Conservation (phyloP, 2,888 invertebrate species). For the Aleiodes alternator region DNA sequence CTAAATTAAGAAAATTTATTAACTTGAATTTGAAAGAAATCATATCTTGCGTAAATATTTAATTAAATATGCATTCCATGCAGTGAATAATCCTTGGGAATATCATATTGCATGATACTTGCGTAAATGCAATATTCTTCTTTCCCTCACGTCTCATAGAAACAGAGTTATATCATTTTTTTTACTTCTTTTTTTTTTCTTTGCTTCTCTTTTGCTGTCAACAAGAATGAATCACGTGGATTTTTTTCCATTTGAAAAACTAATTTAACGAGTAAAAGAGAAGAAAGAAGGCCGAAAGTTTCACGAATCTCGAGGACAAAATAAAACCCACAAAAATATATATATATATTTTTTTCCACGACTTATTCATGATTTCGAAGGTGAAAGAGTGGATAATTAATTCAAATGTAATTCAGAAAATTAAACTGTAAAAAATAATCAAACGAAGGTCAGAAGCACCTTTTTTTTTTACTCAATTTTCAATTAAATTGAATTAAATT, state of each 20-base stretch:
- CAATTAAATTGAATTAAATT: no score
- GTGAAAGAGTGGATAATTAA: no score
- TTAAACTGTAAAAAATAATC: no score
- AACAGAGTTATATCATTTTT: conserved; percentile 3
- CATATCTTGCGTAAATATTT: conserved; percentile 26
- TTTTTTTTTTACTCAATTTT: no score
- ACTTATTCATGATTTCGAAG: no score
- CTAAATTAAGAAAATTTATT: not conserved
- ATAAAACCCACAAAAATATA: no score
- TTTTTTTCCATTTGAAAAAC: not conserved
- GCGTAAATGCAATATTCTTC: conserved; percentile 6
- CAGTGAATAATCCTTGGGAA: conserved; percentile 19
- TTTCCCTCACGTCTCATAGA: conserved; percentile 11
- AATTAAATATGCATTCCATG: conserved; percentile 21
- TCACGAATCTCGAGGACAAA: no score
- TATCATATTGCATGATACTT: conserved; percentile 25
- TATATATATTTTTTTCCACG: no score
- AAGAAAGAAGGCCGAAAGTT: conserved; percentile 11
- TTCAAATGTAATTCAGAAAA: no score
- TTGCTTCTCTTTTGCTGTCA: not conserved
- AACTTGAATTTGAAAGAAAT: not conserved
- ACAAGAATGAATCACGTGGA: conserved; percentile 22
- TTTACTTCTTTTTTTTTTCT: not conserved
- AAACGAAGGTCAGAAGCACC: no score
- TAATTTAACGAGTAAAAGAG: not conserved